phyloP scores from a whole-genome alignment of 2,888 invertebrate genomes.

The Linyphia triangularis region DNA sequence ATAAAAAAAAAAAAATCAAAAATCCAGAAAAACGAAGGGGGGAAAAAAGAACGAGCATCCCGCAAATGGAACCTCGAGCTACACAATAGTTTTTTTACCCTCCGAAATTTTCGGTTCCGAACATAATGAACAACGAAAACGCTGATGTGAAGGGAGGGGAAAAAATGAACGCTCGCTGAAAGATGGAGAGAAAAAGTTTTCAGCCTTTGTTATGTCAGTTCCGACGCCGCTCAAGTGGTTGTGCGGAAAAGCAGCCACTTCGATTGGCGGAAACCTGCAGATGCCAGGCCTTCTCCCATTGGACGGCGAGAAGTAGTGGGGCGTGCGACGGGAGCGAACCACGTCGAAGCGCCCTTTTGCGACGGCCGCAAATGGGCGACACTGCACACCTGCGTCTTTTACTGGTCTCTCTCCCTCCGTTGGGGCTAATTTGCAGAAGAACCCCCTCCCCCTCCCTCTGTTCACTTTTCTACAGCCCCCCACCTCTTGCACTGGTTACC shows the following conservation, averaged over 20 bases:
- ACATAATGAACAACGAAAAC: conserved; percentile 70
- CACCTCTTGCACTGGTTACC: conserved; percentile 37
- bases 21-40: conserved; percentile 40
- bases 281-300: conserved; percentile 64
- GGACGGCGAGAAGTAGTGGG: conserved; percentile 52
- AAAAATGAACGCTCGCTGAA: background rate
- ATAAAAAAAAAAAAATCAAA: background rate
- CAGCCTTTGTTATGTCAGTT: conserved; percentile 44
- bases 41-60: background rate
- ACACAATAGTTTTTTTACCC: background rate
- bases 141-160: background rate
- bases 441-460: background rate
- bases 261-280: conserved; percentile 74
- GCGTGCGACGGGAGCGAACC: conserved; percentile 69
- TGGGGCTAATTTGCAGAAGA: conserved; percentile 62
- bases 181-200: background rate
- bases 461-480: conserved; percentile 14
- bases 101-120: conserved; percentile 26
- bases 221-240: conserved; percentile 68
- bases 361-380: conserved; percentile 71
- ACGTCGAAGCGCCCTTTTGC: conserved; percentile 66
- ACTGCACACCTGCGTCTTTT: conserved; percentile 71
- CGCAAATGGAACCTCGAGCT: background rate
- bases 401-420: conserved; percentile 20
- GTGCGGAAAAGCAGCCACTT: conserved; percentile 42